Conservation (phyloP, 1,140 invertebrate genomes). For the Macrosteles quadrilineatus region DNA sequence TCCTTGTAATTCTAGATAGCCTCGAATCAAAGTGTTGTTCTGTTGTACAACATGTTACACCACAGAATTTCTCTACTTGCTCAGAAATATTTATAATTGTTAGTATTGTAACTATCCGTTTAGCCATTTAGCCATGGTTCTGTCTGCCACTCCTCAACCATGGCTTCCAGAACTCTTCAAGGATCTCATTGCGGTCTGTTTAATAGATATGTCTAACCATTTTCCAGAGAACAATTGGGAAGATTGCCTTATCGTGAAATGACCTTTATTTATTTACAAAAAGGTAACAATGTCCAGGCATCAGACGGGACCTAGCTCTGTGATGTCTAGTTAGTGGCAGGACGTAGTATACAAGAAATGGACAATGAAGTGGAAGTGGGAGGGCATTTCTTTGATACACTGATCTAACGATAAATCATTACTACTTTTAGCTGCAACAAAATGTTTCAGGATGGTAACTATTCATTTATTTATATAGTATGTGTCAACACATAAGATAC, state of each 20-base stretch:
- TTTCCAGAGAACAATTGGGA: slow-evolving; percentile 4
- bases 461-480: too few relatives aligned
- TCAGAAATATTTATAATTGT: neutral
- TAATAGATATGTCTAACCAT: slow-evolving; percentile 24
- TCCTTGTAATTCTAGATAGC: slow-evolving; percentile 34
- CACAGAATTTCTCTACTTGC: neutral
- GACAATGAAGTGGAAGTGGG: slow-evolving; percentile 38
- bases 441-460: slow-evolving; percentile 30
- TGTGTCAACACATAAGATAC: too few relatives aligned
- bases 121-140: slow-evolving; percentile 9
- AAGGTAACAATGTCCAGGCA: slow-evolving; percentile 27
- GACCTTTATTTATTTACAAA: slow-evolving; percentile 35
- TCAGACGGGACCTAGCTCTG: neutral
- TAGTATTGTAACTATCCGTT: slow-evolving; percentile 1
- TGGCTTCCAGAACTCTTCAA: slow-evolving; percentile 14
- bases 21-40: slow-evolving; percentile 10
- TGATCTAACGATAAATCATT: slow-evolving; percentile 35
- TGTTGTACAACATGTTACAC: too few relatives aligned
- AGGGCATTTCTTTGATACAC: slow-evolving; percentile 34
- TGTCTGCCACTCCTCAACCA: slow-evolving; percentile 6
- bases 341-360: slow-evolving; percentile 36
- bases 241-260: slow-evolving; percentile 17
- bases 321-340: slow-evolving; percentile 26
- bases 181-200: slow-evolving; percentile 25
- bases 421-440: slow-evolving; percentile 37